These are phyloP conservation scores for Erebia ligea DNA, from an alignment of 2,888 invertebrate genomes.

Conservation along the genomic window DNA sequence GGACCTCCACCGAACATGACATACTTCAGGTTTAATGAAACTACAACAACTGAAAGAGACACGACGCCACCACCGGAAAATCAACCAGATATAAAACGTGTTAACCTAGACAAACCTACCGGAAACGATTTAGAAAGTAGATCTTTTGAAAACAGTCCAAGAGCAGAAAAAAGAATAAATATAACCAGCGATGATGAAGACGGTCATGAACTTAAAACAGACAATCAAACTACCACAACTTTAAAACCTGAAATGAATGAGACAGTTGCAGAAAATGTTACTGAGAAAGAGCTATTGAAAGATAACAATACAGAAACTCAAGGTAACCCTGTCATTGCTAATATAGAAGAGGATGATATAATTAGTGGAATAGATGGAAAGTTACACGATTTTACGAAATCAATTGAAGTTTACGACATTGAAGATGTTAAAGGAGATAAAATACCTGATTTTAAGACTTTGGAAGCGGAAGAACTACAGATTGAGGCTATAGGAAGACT, in stretches of 20 bases:
- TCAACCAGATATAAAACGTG: slow-evolving; percentile 26
- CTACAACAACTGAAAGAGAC: slow-evolving; percentile 43
- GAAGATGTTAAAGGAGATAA: slow-evolving; percentile 71
- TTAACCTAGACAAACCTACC: slow-evolving; percentile 28
- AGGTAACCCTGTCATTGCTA: slow-evolving; percentile 51
- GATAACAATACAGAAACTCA: slow-evolving; percentile 52
- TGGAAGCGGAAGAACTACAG: slow-evolving; percentile 77
- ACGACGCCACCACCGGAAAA: slow-evolving; percentile 19
- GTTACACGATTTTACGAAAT: slow-evolving; percentile 67
- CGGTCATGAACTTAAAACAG: slow-evolving; percentile 45
- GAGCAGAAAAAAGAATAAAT: slow-evolving; percentile 64
- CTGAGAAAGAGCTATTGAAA: slow-evolving; percentile 41
- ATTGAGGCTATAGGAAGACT: slow-evolving; percentile 78
- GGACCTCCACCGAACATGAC: slow-evolving; percentile 90
- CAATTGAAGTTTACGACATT: slow-evolving; percentile 74
- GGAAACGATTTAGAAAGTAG: slow-evolving; percentile 38
- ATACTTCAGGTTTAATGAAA: slow-evolving; percentile 74
- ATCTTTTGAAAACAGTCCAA: slow-evolving; percentile 44
- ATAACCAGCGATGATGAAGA: slow-evolving; percentile 53
- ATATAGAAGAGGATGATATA: slow-evolving; percentile 54
- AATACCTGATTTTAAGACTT: slow-evolving; percentile 63
- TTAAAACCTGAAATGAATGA: slow-evolving; percentile 38
- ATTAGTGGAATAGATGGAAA: slow-evolving; percentile 75
- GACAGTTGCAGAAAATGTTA: slow-evolving; percentile 36
- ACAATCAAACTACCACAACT: slow-evolving; percentile 45